Evolutionary conservation across 2,113 vertebrate genomes (phyloP).

Genomic region (Fulmarus glacialis): DNA sequence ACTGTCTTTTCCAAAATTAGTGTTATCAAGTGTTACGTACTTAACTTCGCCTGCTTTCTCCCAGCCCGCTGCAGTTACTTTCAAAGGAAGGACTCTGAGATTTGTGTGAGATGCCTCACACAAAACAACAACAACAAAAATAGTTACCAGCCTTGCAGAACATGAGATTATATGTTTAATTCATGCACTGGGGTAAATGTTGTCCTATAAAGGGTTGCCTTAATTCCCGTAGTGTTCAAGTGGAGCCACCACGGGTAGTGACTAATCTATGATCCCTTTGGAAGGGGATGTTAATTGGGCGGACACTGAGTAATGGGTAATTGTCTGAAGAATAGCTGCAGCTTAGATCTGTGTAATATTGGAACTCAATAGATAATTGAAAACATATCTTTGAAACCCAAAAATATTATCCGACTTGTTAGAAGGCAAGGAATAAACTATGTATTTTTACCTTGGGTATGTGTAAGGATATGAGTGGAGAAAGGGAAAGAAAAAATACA

Average conservation of each 20-base stretch:
- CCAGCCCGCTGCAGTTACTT: background rate
- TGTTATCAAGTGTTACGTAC: background rate
- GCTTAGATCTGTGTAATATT: background rate
- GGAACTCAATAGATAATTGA: background rate
- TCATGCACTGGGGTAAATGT: background rate
- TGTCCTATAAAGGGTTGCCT: background rate
- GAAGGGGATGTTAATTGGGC: background rate
- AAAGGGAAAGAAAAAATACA: background rate
- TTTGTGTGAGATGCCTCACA: background rate
- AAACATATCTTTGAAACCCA: background rate
- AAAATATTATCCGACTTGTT: background rate
- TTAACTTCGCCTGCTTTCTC: background rate
- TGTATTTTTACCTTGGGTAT: background rate
- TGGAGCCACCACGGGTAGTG: background rate
- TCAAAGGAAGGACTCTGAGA: background rate
- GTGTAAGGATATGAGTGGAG: background rate
- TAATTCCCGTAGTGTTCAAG: background rate
- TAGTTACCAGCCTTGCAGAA: background rate
- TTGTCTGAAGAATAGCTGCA: background rate
- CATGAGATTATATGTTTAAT: background rate
- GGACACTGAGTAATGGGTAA: background rate
- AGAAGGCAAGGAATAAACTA: background rate
- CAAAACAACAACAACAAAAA: background rate
- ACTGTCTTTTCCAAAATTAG: background rate
- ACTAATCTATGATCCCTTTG: background rate